phyloP scores from a whole-genome alignment of 2,888 invertebrate genomes.

The Erpobdella octoculata region DNA sequence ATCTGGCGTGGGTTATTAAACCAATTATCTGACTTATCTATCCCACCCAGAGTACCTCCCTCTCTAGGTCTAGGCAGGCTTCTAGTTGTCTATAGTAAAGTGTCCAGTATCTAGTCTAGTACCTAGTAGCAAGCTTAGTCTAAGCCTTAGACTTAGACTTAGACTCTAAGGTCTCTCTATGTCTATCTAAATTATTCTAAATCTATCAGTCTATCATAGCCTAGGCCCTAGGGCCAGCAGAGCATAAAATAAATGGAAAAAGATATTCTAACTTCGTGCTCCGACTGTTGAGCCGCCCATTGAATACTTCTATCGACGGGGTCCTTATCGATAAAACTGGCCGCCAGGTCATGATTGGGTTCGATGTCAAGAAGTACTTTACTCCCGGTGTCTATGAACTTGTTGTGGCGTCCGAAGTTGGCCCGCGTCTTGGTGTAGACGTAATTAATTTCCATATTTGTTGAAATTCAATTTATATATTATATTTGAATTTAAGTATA shows the following conservation, averaged over 20 bases:
- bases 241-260: no score
- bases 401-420: slow-evolving; percentile 53
- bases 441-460: slow-evolving; percentile 52
- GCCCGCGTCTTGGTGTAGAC: slow-evolving; percentile 53
- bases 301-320: slow-evolving; percentile 52
- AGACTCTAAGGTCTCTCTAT: no score
- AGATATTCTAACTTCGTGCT: slow-evolving; percentile 48
- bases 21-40: background rate
- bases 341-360: slow-evolving; percentile 47
- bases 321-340: slow-evolving; percentile 51
- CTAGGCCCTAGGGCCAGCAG: background rate
- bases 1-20: no score
- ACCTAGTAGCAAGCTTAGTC: no score
- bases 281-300: slow-evolving; percentile 53
- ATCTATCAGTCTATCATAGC: background rate
- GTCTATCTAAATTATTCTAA: no score
- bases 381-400: slow-evolving; percentile 51
- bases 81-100: no score
- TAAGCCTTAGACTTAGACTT: no score
- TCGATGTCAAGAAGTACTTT: slow-evolving; percentile 53
- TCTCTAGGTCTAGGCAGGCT: no score
- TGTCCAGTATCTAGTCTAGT: no score
- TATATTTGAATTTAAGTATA: background rate
- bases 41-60: no score
- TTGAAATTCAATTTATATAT: background rate